Evolutionary conservation across 1,140 invertebrate genomes (phyloP).

Genomic region (Arion vulgaris): DNA sequence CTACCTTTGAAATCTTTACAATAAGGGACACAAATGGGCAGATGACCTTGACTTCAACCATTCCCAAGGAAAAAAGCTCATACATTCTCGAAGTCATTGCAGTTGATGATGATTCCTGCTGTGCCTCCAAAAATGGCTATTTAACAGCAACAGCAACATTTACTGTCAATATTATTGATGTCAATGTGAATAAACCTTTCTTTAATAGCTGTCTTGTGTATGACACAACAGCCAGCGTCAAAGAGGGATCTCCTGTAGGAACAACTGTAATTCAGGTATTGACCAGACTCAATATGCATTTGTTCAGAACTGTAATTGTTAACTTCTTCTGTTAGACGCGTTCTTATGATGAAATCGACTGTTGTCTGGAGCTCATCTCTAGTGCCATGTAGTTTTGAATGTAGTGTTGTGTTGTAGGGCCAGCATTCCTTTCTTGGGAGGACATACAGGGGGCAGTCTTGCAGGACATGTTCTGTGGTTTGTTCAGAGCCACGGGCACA

Average conservation of each 20-base stretch:
- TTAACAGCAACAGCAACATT: conserved; percentile 19
- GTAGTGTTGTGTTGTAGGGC: too few relatives aligned
- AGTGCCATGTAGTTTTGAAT: too few relatives aligned
- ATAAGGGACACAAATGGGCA: conserved; percentile 4
- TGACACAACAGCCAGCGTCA: conserved; percentile 14
- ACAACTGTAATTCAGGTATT: conserved; percentile 32
- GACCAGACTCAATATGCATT: not conserved
- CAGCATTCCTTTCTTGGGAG: too few relatives aligned
- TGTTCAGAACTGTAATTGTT: too few relatives aligned
- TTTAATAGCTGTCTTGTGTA: not conserved
- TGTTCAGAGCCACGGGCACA: too few relatives aligned
- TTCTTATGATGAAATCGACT: too few relatives aligned
- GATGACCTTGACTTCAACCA: not conserved
- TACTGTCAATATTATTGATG: conserved; percentile 19
- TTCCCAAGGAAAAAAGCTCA: not conserved
- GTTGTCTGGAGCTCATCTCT: too few relatives aligned
- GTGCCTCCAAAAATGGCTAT: not conserved
- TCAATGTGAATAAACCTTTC: conserved; percentile 19
- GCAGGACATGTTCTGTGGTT: too few relatives aligned
- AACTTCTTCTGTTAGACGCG: too few relatives aligned
- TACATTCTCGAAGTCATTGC: conserved; percentile 19
- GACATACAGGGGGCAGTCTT: too few relatives aligned
- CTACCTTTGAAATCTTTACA: conserved; percentile 4
- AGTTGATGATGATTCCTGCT: conserved; percentile 10
- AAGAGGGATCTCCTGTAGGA: conserved; percentile 13